Evolutionary conservation across 2,888 invertebrate species (phyloP), one percentile per base, ranked within the genome.

Genomic region (Pseudococcus jackbeardsleyi): DNA sequence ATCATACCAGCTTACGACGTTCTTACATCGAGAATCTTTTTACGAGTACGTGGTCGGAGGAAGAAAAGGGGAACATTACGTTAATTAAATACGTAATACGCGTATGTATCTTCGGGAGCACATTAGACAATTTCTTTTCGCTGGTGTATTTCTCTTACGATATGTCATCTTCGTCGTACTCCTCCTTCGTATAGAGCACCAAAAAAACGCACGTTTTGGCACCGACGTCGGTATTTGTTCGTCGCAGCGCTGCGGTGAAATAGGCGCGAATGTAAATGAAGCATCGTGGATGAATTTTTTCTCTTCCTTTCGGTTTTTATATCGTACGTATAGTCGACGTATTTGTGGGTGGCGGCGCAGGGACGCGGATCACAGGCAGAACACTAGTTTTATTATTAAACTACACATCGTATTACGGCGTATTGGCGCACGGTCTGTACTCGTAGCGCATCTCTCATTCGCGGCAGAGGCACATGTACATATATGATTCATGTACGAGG

Each of bases 331-430:
- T 19, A 64, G 12, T 2, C 8, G 19, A 59, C n/a, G 59, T n/a
- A 15, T 50, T 8, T n/a, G 68, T 68, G 68, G 26, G 26, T 68
- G 22, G n/a, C n/a, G n/a, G n/a, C n/a, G 26, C 68, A 33, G 26
- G 22, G 68, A 9, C 68, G 11, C 19, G 19, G 11, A 59, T 26
- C 68, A 12, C 26, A 9, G 68, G 26, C 6, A 11, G 9, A 68
- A n/a, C 59, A 59, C 59, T 59, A 59, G 59, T 68, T 68, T 26
- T 68, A 68, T 68, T 68, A 68, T 68, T 68, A 68, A 68, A 68
- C 26, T 68, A 68, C 68, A 22, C 68, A 9, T 9, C 68, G 68
- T 26, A 26, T 59, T 59, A 50, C 19, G 19, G 50, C 3, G 26
- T 26, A 68, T 68, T 68, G 68, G 68, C 68, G 68, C 68, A 26